Conservation (phyloP, 1,140 invertebrate genomes). For the Drosophila funebris region DNA sequence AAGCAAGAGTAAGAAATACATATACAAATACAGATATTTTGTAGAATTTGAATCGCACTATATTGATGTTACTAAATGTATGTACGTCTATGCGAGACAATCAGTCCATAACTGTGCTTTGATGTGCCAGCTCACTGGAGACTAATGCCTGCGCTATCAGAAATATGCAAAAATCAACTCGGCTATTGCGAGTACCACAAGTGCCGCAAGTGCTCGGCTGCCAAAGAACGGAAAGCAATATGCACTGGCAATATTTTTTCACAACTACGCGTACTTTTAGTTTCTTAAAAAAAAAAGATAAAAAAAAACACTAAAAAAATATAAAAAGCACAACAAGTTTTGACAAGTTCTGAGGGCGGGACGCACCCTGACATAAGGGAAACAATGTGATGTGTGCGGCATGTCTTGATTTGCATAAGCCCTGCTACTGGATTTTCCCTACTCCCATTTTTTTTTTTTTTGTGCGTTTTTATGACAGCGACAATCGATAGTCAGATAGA, state of each 20-base stretch:
- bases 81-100: slow-evolving; percentile 43
- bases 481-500: slow-evolving; percentile 70
- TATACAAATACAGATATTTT: slow-evolving; percentile 32
- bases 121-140: slow-evolving; percentile 77
- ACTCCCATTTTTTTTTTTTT: slow-evolving; percentile 31
- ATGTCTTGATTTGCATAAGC: slow-evolving; percentile 81
- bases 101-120: slow-evolving; percentile 78
- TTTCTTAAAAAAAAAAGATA: slow-evolving; percentile 23
- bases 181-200: slow-evolving; percentile 54
- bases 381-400: slow-evolving; percentile 73
- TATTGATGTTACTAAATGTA: neutral
- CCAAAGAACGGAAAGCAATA: slow-evolving; percentile 65
- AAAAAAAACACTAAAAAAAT: slow-evolving; percentile 8
- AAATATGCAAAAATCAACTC: slow-evolving; percentile 78
- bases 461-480: slow-evolving; percentile 73
- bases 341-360: slow-evolving; percentile 52
- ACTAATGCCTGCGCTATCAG: slow-evolving; percentile 71
- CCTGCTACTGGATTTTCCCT: slow-evolving; percentile 45
- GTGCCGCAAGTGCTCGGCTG: slow-evolving; percentile 46
- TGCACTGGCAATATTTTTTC: slow-evolving; percentile 53
- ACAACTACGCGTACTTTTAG: neutral
- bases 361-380: neutral
- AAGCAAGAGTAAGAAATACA: slow-evolving; percentile 72
- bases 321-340: slow-evolving; percentile 63
- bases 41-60: neutral